Percentiles rank a stretch among this genome's conserved stretches.
Evolutionary conservation across 2,797 vertebrate species (phyloP).

Genomic region (Pseudomugil tenellus): DNA sequence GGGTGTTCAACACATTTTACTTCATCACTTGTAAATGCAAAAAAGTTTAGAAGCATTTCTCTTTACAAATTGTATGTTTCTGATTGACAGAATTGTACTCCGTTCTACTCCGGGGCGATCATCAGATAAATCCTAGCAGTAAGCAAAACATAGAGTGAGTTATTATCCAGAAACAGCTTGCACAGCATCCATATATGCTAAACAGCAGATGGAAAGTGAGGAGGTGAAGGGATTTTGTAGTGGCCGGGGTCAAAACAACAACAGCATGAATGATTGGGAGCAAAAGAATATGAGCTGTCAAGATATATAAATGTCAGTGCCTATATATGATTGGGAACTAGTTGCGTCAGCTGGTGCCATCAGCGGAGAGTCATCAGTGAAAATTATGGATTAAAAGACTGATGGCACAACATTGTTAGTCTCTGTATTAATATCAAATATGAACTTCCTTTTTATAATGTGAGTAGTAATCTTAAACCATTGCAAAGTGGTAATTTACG

Average conservation of each 20-base stretch:
- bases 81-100: neutral
- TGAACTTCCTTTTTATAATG: conserved; percentile 13
- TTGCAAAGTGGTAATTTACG: conserved; percentile 45
- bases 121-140: conserved; percentile 6
- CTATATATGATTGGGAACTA: conserved; percentile 8
- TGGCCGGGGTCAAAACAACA: conserved; percentile 31
- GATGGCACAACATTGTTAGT: conserved; percentile 12
- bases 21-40: neutral
- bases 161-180: conserved; percentile 42
- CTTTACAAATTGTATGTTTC: neutral
- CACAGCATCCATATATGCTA: conserved; percentile 38
- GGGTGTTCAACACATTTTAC: neutral
- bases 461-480: conserved; percentile 32
- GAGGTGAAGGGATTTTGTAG: conserved; percentile 20
- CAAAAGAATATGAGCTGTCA: conserved; percentile 28
- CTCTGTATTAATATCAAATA: conserved; percentile 25
- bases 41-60: neutral
- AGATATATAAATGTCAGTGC: conserved; percentile 23
- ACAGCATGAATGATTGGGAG: conserved; percentile 18
- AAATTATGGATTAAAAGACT: conserved; percentile 14
- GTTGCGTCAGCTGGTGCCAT: conserved; percentile 23
- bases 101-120: neutral
- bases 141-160: conserved; percentile 21
- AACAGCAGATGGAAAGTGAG: conserved; percentile 27
- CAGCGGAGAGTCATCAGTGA: conserved; percentile 5